Evolutionary conservation across 2,888 invertebrate species (phyloP).

Genomic region (Eupithecia subumbrata): DNA sequence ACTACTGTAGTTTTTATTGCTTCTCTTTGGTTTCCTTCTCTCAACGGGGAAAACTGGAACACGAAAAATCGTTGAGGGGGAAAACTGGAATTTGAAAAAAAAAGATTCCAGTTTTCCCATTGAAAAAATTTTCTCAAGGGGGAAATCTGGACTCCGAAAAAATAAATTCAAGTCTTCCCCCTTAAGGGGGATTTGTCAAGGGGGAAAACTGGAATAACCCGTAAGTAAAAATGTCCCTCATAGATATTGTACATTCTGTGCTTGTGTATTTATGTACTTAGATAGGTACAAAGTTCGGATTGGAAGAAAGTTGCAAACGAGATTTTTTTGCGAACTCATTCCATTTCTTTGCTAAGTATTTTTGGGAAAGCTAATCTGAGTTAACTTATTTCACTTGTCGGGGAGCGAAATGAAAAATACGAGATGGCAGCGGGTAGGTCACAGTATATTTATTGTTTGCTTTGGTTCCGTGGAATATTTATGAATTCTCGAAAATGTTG

Average conservation of each 20-base stretch:
- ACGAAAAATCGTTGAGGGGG: too few species aligned
- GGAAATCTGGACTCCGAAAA: too few species aligned
- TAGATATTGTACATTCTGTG: neutral
- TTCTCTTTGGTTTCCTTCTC: too few species aligned
- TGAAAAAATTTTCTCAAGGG: too few species aligned
- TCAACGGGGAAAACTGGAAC: too few species aligned
- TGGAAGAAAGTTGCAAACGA: slow-evolving; percentile 19
- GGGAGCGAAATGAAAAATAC: slow-evolving; percentile 32
- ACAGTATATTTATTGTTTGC: neutral
- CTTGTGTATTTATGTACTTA: neutral
- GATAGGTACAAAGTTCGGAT: neutral
- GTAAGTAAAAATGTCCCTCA: neutral
- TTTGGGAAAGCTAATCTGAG: slow-evolving; percentile 40
- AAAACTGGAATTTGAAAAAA: too few species aligned
- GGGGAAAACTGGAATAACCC: too few species aligned
- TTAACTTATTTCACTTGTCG: slow-evolving; percentile 38
- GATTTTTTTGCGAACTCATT: slow-evolving; percentile 37
- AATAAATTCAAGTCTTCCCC: too few species aligned
- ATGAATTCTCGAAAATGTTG: neutral
- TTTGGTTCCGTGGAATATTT: slow-evolving; percentile 12
- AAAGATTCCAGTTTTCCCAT: too few species aligned
- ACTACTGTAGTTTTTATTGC: too few species aligned
- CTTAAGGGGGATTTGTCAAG: too few species aligned
- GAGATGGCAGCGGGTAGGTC: slow-evolving; percentile 9
- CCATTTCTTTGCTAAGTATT: slow-evolving; percentile 25